Evolutionary conservation across 2,888 invertebrate species (phyloP), one percentile per base, ranked within the genome.

Genomic region (Dryobotodes eremita): DNA sequence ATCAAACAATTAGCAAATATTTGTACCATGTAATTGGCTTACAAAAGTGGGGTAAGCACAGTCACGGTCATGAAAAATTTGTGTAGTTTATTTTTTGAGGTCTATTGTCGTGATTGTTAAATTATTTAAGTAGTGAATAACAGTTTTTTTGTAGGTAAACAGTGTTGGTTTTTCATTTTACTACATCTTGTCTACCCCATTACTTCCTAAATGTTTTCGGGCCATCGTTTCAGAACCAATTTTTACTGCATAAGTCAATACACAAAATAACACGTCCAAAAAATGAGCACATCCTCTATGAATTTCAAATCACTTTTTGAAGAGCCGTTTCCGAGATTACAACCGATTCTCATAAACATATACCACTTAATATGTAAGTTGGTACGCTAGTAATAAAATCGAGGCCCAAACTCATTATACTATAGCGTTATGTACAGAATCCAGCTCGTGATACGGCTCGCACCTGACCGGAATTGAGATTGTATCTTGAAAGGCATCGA

Each of bases 1-100:
- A 93, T 94, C 92, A 93, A 93, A 93, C 94, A 94, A 94, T 94
- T 94, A 93, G 91, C 91, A 92, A 94, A 94, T 94, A 93, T 94
- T 94, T 93, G 90, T 86, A 79, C 87, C 75, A 89, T 83, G 90
- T 93, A 93, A 94, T 94, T 93, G 93, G 92, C 91, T 92, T 88
- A 86, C 75, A 87, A 77, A 81, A 84, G 82, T 83, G 84, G 89
- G 74, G 86, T 75, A 79, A 55, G 77, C 48, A 82, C 59, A 88
- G 88, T 36, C 1, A 89, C 66, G 75, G 82, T 90, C 86, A 85
- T 90, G 65, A 73, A 90, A 90, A 85, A 89, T 86, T 84, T 66
- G 84, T 81, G 66, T 70, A 85, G 83, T 77, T 84, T 70, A 70
- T 26, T 79, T 75, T 80, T 76, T 77, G 69, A 70, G 74, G 65